Percentiles rank a stretch among this genome's conserved stretches.
These are phyloP conservation scores for Boloria selene DNA, from an alignment of 2,888 invertebrate species.

Conservation along the genomic window DNA sequence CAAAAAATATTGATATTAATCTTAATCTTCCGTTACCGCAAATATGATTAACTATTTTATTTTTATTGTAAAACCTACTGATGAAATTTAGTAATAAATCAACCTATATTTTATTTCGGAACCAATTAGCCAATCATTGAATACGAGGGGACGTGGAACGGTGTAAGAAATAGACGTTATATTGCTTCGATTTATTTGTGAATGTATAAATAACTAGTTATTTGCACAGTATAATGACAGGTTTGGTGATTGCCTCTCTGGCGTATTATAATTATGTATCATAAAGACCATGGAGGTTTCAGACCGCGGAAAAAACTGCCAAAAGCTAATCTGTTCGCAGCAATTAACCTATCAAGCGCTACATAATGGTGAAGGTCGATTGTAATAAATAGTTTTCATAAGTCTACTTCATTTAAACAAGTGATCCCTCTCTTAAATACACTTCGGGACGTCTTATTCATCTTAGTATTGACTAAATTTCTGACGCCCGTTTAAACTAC, in stretches of 20 bases:
- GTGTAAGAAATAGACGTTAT: constrained; percentile 48
- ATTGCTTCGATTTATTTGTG: constrained; percentile 58
- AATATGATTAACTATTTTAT: constrained; percentile 38
- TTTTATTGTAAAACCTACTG: constrained; percentile 32
- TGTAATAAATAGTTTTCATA: constrained; percentile 58
- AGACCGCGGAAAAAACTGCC: constrained; percentile 66
- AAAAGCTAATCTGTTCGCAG: constrained; percentile 74
- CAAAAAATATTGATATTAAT: constrained; percentile 72
- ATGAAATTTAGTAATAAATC: constrained; percentile 39
- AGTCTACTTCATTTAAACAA: constrained; percentile 27
- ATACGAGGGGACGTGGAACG: constrained; percentile 50
- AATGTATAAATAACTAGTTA: constrained; percentile 74
- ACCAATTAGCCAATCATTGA: constrained; percentile 59
- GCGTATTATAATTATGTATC: constrained; percentile 77
- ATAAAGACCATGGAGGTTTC: constrained; percentile 68
- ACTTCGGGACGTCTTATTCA: constrained; percentile 13
- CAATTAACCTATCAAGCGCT: constrained; percentile 79
- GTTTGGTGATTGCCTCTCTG: constrained; percentile 72
- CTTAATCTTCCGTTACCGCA: constrained; percentile 67
- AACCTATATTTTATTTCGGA: constrained; percentile 36
- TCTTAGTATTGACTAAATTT: not conserved
- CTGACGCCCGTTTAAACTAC: constrained; percentile 22
- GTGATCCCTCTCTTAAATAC: constrained; percentile 15
- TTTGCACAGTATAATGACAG: constrained; percentile 78
- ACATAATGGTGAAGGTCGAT: constrained; percentile 73